Evolutionary conservation across 2,113 vertebrate species (phyloP).

Genomic region (Psettodes erumei): DNA sequence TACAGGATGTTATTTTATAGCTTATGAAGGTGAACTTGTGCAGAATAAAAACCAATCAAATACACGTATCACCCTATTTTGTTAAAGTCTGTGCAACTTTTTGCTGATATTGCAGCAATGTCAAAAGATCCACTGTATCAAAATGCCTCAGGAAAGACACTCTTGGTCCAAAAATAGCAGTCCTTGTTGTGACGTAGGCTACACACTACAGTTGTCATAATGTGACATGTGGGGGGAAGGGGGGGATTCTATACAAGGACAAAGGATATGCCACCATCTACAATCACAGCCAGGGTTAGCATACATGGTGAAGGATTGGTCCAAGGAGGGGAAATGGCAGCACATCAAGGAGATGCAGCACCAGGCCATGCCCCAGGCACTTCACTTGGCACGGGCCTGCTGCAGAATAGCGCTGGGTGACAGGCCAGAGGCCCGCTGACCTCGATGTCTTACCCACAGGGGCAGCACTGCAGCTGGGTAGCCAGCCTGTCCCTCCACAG

Average conservation of each 20-base stretch:
- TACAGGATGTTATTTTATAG: background rate
- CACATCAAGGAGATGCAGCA: slow-evolving; percentile 30
- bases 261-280: slow-evolving; percentile 34
- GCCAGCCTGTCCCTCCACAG: slow-evolving; percentile 37
- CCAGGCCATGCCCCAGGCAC: slow-evolving; percentile 11
- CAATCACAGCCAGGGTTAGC: slow-evolving; percentile 10
- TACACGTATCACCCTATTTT: background rate
- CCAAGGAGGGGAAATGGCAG: slow-evolving; percentile 18
- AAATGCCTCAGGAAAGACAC: slow-evolving; percentile 26
- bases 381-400: slow-evolving; percentile 31
- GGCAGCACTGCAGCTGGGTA: slow-evolving; percentile 54
- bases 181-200: slow-evolving; percentile 39
- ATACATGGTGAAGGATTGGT: slow-evolving; percentile 30
- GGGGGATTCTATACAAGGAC: slow-evolving; percentile 32
- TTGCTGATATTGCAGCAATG: background rate
- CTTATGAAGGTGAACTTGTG: background rate
- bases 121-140: slow-evolving; percentile 5
- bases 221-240: background rate
- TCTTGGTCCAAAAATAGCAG: slow-evolving; percentile 56
- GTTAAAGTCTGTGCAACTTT: background rate
- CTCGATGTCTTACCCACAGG: slow-evolving; percentile 72
- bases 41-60: background rate
- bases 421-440: slow-evolving; percentile 58
- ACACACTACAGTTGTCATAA: slow-evolving; percentile 35
- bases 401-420: slow-evolving; percentile 45